Conservation (phyloP, 2,113 vertebrate species). For the Ceyx cyanopectus region DNA sequence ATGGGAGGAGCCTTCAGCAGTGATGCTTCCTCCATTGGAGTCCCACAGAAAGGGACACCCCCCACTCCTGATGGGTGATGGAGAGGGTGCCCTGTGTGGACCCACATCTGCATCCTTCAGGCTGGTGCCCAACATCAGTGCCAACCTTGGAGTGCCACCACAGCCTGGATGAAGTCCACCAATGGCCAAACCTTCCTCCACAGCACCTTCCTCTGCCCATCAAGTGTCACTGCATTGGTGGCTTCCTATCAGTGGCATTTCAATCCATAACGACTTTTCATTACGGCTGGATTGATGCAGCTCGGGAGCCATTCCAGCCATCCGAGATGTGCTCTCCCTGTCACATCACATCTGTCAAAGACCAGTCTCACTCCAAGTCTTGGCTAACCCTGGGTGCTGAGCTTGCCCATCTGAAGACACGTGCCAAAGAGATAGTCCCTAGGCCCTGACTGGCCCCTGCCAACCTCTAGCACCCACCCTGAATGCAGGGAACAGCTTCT, state of each 20-base stretch:
- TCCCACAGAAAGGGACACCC: background rate
- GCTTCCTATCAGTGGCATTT: background rate
- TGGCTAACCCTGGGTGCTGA: background rate
- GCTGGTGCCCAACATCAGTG: background rate
- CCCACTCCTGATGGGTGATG: fast-evolving
- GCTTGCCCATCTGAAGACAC: background rate
- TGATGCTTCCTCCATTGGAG: too few relatives aligned
- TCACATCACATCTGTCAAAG: conserved; percentile 28
- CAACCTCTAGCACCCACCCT: background rate
- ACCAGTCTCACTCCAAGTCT: background rate
- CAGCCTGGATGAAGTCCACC: background rate
- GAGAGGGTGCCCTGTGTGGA: fast-evolving
- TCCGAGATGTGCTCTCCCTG: background rate
- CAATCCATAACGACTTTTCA: conserved; percentile 41
- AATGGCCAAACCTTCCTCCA: background rate
- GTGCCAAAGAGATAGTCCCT: background rate
- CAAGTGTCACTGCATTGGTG: background rate
- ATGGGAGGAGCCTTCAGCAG: background rate
- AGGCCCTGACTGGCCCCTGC: background rate
- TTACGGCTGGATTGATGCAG: background rate
- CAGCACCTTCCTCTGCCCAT: background rate
- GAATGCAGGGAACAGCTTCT: background rate
- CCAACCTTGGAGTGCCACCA: background rate
- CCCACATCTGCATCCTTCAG: background rate
- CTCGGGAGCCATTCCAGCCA: background rate